phyloP scores from a whole-genome alignment of 2,113 vertebrate genomes.

The Sapayoa aenigma region DNA sequence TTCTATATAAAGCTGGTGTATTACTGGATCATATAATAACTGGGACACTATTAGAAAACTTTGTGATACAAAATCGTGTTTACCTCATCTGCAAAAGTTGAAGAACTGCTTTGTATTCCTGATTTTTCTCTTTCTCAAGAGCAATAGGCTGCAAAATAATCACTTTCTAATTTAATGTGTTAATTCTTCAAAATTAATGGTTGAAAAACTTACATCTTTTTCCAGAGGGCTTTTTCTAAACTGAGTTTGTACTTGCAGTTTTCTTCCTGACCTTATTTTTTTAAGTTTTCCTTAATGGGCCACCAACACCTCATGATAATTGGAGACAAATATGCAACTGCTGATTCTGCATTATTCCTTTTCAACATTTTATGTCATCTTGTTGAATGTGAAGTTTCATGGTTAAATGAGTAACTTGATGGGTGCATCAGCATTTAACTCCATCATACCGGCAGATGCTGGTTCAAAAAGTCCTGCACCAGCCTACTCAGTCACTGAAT shows the following conservation, averaged over 20 bases:
- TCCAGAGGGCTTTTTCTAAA: not conserved
- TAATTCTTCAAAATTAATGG: not conserved
- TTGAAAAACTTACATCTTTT: not conserved
- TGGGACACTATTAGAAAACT: not conserved
- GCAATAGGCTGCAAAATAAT: not conserved
- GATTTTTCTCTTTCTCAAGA: not conserved
- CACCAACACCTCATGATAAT: not conserved
- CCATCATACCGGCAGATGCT: not conserved
- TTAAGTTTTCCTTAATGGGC: not conserved
- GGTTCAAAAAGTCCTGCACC: not conserved
- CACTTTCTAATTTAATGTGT: not conserved
- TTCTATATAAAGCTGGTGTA: not conserved
- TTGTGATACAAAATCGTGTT: not conserved
- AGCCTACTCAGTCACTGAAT: not conserved
- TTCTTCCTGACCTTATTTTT: not conserved
- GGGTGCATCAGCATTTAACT: not conserved
- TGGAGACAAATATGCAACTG: not conserved
- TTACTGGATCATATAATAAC: not conserved
- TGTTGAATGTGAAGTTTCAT: not conserved
- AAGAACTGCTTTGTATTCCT: not conserved
- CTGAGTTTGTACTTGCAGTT: not conserved
- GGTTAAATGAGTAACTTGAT: not conserved
- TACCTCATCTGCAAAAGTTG: not conserved
- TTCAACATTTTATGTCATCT: not conserved
- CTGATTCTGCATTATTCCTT: not conserved